Base-by-base conservation (phyloP, 2,888 invertebrate species). In the Exocentrus adspersus region DNA sequence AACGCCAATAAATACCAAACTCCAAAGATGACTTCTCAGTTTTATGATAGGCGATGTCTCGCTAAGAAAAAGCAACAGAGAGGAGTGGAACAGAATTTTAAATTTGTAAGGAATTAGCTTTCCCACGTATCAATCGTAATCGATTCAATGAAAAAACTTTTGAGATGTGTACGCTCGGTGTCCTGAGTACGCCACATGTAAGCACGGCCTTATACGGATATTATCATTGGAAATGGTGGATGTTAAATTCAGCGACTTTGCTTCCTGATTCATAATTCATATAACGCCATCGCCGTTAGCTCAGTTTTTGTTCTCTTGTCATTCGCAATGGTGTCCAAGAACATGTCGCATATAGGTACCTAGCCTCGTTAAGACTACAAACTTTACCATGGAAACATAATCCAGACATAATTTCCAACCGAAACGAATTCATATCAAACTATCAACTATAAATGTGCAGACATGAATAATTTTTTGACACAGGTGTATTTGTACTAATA, bases 71-170 rank as follows among this genome's bases (percentile, higher is more conserved):
- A 63, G 52, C 59, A 48, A 57, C 58, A 21, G 69, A 21, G 69
- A 66, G 64, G 71, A 74, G 70, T 74, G 48, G 75, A 56, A 69
- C 71, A 74, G 77, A 76, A 76, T 77, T 75, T 73, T 75, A 75
- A 77, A 75, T 76, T 77, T 76, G 75, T 75, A 70, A 71, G 66
- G 76, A 76, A 77, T 77, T 77, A 76, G 75, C 70, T 77, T 77
- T 77, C 77, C 75, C 77, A 77, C 75, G 74, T 75, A 75, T 75
- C 74, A 73, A 72, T 75, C 66, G 74, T 69, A 66, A 69, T 68
- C 63, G 62, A 67, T 71, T 68, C 68, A 43, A 9, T 50, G 69
- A 68, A 72, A 73, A 74, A 73, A 74, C 64, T 30, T 63, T 58
- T 67, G 69, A 69, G 71, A 72, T 71, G 70, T 72, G 68, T 66